These are phyloP conservation scores for Anas platyrhynchos DNA, from an alignment of 2,113 vertebrate species.

Conservation along the genomic window DNA sequence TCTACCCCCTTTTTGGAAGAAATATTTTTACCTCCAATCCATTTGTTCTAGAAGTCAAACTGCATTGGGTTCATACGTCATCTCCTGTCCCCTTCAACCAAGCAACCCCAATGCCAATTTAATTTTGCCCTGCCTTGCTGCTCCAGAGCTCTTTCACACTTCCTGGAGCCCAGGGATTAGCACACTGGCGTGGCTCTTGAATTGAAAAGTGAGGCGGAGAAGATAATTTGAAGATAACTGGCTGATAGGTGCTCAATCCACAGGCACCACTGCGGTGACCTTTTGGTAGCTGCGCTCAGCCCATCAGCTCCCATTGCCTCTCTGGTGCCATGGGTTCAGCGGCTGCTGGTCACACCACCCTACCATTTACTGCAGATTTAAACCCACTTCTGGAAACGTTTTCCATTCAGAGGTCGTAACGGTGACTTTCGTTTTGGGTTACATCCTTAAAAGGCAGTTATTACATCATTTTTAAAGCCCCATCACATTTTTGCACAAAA, in stretches of 20 bases:
- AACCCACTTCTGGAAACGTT: fast-evolving
- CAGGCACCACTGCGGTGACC: neutral
- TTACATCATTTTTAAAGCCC: neutral
- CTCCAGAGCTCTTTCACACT: neutral
- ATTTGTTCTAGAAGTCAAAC: neutral
- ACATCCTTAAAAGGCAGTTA: neutral
- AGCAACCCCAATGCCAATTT: neutral
- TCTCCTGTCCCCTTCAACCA: neutral
- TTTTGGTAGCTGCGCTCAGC: neutral
- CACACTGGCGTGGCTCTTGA: neutral
- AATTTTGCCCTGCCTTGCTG: neutral
- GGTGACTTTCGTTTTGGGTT: neutral
- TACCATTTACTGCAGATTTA: neutral
- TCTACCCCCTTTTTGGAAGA: neutral
- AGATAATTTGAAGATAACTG: fast-evolving
- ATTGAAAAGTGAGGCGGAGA: neutral
- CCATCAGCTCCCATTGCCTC: neutral
- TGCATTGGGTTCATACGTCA: neutral
- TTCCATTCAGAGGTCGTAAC: neutral
- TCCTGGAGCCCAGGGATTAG: neutral
- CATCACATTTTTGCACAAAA: fast-evolving
- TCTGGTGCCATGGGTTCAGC: fast-evolving
- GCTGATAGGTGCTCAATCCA: fast-evolving
- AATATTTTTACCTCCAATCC: neutral
- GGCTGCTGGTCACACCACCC: neutral